Conservation (phyloP, 1,140 invertebrate genomes). For the Calephelis nemesis region DNA sequence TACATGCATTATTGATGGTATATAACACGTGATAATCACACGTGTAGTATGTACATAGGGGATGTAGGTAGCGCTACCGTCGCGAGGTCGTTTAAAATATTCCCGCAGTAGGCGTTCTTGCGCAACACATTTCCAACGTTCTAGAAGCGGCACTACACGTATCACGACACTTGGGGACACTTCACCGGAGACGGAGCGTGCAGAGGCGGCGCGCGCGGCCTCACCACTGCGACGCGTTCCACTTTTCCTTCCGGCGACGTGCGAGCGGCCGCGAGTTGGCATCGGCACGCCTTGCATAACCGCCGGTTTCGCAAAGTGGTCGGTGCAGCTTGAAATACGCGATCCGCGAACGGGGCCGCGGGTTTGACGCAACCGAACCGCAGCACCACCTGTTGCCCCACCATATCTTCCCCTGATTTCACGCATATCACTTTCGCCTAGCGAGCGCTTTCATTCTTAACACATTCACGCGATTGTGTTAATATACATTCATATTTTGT, state of each 20-base stretch:
- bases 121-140: conserved; percentile 69
- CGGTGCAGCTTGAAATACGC: conserved; percentile 72
- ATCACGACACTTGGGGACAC: conserved; percentile 61
- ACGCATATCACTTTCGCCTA: conserved; percentile 67
- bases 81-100: conserved; percentile 68
- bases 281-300: conserved; percentile 74
- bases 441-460: conserved; percentile 61
- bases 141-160: conserved; percentile 71
- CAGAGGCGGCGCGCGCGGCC: conserved; percentile 67
- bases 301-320: conserved; percentile 70
- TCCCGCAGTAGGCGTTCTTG: conserved; percentile 71
- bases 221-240: conserved; percentile 73
- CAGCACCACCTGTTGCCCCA: conserved; percentile 46
- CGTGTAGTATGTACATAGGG: conserved; percentile 50
- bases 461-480: conserved; percentile 42
- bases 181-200: conserved; percentile 64
- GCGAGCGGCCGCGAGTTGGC: conserved; percentile 69
- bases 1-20: conserved; percentile 39
- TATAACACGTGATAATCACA: conserved; percentile 48
- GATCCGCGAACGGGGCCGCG: conserved; percentile 50
- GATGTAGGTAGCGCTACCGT: conserved; percentile 39
- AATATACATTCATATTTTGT: conserved; percentile 26
- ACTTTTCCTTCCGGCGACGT: conserved; percentile 76
- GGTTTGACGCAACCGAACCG: conserved; percentile 48
- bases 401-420: conserved; percentile 56